Conservation (phyloP, 2,113 vertebrate species). For the Pampusana beccarii region DNA sequence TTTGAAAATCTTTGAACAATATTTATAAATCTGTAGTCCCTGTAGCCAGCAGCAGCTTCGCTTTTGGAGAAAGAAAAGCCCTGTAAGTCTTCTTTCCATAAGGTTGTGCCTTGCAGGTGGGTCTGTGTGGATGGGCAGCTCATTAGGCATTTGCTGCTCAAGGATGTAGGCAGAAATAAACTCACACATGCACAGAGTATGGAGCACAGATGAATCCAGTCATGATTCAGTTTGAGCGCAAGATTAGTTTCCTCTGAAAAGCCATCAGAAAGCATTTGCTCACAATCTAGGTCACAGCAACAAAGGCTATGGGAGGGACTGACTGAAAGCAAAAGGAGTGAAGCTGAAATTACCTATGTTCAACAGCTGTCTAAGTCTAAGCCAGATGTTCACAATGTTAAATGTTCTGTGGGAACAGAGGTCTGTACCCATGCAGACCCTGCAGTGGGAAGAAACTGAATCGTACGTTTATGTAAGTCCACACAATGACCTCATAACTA, state of each 20-base stretch:
- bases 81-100: not conserved
- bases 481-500: not conserved
- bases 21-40: not conserved
- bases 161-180: not conserved
- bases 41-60: not conserved
- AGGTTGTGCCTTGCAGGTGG: not conserved
- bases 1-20: not conserved
- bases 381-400: not conserved
- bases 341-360: conserved; percentile 19
- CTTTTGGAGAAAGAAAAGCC: not conserved
- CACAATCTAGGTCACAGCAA: conserved; percentile 59
- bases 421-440: not conserved
- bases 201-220: conserved; percentile 5
- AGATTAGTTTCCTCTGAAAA: conserved; percentile 57
- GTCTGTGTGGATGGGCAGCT: not conserved
- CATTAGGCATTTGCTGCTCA: not conserved
- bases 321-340: conserved; percentile 11
- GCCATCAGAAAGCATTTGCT: conserved; percentile 50
- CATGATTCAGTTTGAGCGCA: not conserved
- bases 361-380: conserved; percentile 18
- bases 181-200: not conserved
- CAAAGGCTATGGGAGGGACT: conserved; percentile 4
- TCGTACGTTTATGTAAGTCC: not conserved
- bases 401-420: not conserved
- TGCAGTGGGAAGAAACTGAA: not conserved